These are phyloP conservation scores for Xylocopa sonorina DNA, from an alignment of 1,140 invertebrate species.

Conservation along the genomic window DNA sequence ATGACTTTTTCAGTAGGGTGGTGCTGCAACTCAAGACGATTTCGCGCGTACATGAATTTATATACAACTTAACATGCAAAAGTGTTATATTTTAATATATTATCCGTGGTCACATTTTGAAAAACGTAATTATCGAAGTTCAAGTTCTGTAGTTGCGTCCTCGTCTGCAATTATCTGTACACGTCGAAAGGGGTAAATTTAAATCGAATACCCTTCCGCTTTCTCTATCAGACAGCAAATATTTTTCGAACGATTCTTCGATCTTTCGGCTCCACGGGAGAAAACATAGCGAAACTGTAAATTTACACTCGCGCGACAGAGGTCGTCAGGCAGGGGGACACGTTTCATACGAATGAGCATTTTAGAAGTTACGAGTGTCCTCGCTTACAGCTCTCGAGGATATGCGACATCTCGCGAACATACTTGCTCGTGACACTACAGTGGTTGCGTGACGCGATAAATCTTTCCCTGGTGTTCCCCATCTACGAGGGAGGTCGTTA, in stretches of 20 bases:
- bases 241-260: not conserved
- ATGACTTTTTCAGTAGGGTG: no score
- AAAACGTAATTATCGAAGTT: no score
- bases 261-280: not conserved
- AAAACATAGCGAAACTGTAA: not conserved
- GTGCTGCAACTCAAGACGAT: no score
- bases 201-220: no score
- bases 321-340: no score
- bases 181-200: no score
- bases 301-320: not conserved
- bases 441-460: constrained; percentile 7
- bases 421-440: not conserved
- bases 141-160: no score
- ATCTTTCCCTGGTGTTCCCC: not conserved
- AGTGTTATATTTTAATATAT: no score
- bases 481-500: not conserved
- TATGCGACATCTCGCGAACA: constrained; percentile 12
- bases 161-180: not conserved
- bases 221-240: no score
- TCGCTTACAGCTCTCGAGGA: constrained; percentile 6
- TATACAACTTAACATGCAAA: no score
- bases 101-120: no score
- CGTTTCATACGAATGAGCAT: constrained; percentile 23
- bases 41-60: no score
- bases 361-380: constrained; percentile 9